A percentile compares a stretch with the other conserved stretches of the same genome.
Evolutionary conservation across 2,113 vertebrate genomes (phyloP).

Genomic region (Semnornis frantzii): DNA sequence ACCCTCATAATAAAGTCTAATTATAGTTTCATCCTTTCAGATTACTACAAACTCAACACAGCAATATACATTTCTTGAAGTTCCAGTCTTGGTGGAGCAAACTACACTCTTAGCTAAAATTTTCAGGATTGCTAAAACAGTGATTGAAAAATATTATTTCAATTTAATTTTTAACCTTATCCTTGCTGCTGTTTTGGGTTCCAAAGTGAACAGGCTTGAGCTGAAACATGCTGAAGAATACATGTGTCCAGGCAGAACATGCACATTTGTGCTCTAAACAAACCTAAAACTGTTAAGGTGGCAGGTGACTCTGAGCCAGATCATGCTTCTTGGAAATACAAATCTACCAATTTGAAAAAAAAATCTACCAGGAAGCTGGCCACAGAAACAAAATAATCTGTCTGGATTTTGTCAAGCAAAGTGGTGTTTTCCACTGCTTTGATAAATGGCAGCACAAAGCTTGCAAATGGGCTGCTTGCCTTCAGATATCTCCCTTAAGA

Average conservation of each 20-base stretch:
- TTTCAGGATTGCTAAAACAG: not conserved
- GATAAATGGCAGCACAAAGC: not conserved
- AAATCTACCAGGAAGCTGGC: not conserved
- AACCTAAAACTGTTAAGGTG: no score
- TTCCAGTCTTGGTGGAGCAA: not conserved
- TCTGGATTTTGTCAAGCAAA: not conserved
- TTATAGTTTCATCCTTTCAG: not conserved
- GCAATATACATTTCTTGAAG: not conserved
- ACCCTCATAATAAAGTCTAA: not conserved
- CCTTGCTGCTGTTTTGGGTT: rapidly evolving
- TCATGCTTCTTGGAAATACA: not conserved
- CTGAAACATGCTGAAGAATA: not conserved
- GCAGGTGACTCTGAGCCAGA: not conserved
- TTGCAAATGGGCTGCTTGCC: not conserved
- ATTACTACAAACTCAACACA: not conserved
- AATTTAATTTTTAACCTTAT: not conserved
- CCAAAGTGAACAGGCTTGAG: not conserved
- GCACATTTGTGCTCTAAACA: not conserved
- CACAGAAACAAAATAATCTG: not conserved
- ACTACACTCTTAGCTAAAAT: not conserved
- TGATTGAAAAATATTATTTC: not conserved
- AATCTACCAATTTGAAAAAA: not conserved
- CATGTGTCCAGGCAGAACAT: not conserved
- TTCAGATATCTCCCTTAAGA: not conserved
- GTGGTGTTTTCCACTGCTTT: not conserved